Evolutionary conservation across 2,888 invertebrate genomes (phyloP), one percentile per base, ranked within the genome.

Genomic region (Anthrax anthrax): DNA sequence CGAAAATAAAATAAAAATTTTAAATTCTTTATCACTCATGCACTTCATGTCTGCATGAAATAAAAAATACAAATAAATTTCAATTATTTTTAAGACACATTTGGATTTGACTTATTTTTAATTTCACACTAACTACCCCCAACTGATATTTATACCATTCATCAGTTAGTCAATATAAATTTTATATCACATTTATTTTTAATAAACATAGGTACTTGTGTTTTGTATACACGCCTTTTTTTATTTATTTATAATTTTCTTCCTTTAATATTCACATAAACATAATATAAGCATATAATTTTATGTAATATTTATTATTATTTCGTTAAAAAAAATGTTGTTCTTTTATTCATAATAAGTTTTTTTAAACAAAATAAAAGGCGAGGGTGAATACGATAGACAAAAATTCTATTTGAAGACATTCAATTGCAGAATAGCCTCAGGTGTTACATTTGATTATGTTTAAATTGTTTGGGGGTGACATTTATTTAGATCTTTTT

Each of bases 71-170:
- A n/a, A n/a, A n/a, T 23, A 23, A 23, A 23, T 6, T 23, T 23
- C 8, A 41, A 42, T 40, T 19, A 42, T 39, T 4, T 39, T 42
- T 17, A n/a, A 36, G 47, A 39, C 47, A 32, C 29, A 43, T 42
- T 39, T 47, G 43, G 42, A 43, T 34, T 43, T 47, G 43, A 47
- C 47, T 47, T 47, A 36, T 47, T 47, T 47, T 36, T 47, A 43
- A 47, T 47, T 47, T 43, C 47, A 47, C 43, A 43, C 47, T 47
- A 47, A 43, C 39, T 47, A 43, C 47, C 39, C 32, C 39, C 38
- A 36, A 47, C 47, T 43, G 47, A 47, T 47, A 32, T 32, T 32
- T 23, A 23, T 23, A 6, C 23, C 23, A 6, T 8, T 23, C 5
- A 6, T 23, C 23, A 23, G 4, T 23, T 23, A 23, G 23, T 23